Percentiles rank a stretch among this genome's conserved stretches.
These are phyloP conservation scores for Trichacis sp. DNA, from an alignment of 2,888 invertebrate species.

Conservation along the genomic window DNA sequence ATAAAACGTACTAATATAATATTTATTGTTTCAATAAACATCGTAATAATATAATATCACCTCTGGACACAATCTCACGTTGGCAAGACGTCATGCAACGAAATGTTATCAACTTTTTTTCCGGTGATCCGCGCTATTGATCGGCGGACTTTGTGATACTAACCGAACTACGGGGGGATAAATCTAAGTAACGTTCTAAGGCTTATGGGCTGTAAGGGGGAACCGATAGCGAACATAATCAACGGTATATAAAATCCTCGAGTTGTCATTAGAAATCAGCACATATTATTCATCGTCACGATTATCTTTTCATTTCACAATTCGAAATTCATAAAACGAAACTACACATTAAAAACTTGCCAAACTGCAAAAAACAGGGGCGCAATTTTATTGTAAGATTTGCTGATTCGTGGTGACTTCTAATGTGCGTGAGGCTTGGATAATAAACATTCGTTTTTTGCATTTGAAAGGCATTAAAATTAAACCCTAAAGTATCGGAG, in stretches of 20 bases:
- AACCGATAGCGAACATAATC: slow-evolving; percentile 47
- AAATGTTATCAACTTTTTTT: slow-evolving; percentile 43
- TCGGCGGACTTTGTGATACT: slow-evolving; percentile 49
- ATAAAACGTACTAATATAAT: slow-evolving; percentile 70
- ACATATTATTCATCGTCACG: too few species aligned
- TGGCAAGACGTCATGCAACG: slow-evolving; percentile 67
- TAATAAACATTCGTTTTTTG: slow-evolving; percentile 37
- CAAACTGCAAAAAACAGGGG: too few species aligned
- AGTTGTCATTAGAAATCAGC: slow-evolving; percentile 43
- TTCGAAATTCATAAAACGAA: too few species aligned
- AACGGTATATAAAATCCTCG: slow-evolving; percentile 44
- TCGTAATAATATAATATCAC: slow-evolving; percentile 69
- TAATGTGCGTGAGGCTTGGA: slow-evolving; percentile 25
- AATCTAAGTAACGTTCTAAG: slow-evolving; percentile 55
- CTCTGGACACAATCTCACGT: slow-evolving; percentile 69
- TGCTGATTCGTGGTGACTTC: slow-evolving; percentile 24
- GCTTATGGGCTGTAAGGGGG: slow-evolving; percentile 45
- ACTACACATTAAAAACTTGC: too few species aligned
- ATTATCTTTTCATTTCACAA: too few species aligned
- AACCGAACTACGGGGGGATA: slow-evolving; percentile 51
- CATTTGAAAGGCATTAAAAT: slow-evolving; percentile 40
- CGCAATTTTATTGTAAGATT: too few species aligned
- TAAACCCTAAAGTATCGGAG: slow-evolving; percentile 41
- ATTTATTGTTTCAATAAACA: slow-evolving; percentile 69
- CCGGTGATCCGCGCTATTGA: slow-evolving; percentile 39